Conservation (phyloP, 2,797 vertebrate species). For the Philypnodon macrostomus region DNA sequence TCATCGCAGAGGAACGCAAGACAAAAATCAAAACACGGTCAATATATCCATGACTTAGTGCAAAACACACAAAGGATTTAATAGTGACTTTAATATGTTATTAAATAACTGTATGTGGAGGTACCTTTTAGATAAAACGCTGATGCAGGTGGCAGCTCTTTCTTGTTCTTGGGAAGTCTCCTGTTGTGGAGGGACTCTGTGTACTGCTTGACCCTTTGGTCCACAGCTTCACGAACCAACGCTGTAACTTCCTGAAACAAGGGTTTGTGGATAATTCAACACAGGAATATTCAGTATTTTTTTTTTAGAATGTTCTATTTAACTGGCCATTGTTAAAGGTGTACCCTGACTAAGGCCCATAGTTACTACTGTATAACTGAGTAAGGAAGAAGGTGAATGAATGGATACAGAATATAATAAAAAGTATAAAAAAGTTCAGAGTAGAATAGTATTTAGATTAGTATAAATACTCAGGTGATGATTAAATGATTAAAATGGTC, state of each 20-base stretch:
- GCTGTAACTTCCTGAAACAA: constrained; percentile 81
- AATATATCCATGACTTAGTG: constrained; percentile 8
- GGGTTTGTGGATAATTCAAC: constrained; percentile 16
- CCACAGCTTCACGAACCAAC: constrained; percentile 83
- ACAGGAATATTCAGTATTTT: too few relatives aligned
- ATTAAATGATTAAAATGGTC: too few relatives aligned
- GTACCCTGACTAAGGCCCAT: too few relatives aligned
- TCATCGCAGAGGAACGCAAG: constrained; percentile 28
- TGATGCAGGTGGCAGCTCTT: constrained; percentile 71
- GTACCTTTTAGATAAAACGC: constrained; percentile 84
- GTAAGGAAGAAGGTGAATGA: too few relatives aligned
- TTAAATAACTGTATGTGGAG: background rate
- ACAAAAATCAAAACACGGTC: constrained; percentile 31
- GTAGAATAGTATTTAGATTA: too few relatives aligned
- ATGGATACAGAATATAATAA: too few relatives aligned
- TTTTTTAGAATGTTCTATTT: too few relatives aligned
- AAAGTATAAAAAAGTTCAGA: too few relatives aligned
- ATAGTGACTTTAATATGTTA: background rate
- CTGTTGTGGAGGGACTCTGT: constrained; percentile 72
- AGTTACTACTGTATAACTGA: too few relatives aligned
- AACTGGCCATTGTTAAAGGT: too few relatives aligned
- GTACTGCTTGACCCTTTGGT: constrained; percentile 83
- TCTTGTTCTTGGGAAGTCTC: constrained; percentile 70
- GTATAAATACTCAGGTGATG: too few relatives aligned
- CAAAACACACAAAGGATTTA: constrained; percentile 4